A percentile compares a stretch with the other conserved stretches of the same genome.
These are phyloP conservation scores for Sminthurides aquaticus DNA, from an alignment of 2,888 invertebrate genomes.

Conservation along the genomic window DNA sequence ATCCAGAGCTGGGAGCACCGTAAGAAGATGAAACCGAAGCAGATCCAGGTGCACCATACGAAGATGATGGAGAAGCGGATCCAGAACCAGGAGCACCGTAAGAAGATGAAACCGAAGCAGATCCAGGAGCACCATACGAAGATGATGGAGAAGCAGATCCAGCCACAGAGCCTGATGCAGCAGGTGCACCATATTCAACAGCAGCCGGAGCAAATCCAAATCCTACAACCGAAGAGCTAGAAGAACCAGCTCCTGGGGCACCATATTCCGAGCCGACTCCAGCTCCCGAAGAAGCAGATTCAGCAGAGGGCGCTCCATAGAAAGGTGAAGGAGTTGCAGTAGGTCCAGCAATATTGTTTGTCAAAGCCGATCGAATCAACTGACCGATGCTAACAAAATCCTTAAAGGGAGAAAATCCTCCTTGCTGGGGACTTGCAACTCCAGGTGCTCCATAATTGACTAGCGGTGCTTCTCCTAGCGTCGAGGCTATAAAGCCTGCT, in stretches of 20 bases:
- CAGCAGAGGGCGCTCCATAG: neutral
- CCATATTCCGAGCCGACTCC: neutral
- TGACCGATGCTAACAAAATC: neutral
- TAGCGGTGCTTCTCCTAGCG: conserved; percentile 3
- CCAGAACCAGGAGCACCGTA: conserved; percentile 9
- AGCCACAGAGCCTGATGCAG: neutral
- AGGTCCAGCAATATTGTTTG: neutral
- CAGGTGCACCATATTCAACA: neutral
- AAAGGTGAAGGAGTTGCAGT: neutral
- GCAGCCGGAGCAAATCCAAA: neutral
- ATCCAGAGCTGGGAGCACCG: conserved; percentile 5
- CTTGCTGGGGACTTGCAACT: no score
- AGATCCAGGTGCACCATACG: neutral
- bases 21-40: neutral
- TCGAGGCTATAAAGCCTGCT: conserved; percentile 2
- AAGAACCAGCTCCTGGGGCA: neutral
- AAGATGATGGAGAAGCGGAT: neutral
- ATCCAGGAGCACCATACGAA: conserved; percentile 5
- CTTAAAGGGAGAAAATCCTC: neutral
- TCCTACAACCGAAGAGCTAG: neutral
- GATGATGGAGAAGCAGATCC: neutral
- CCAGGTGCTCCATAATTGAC: conserved; percentile 7
- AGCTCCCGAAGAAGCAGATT: no score
- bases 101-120: neutral
- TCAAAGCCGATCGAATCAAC: neutral